Conservation (phyloP, 2,888 invertebrate genomes). For the Lasioglossum vierecki region DNA sequence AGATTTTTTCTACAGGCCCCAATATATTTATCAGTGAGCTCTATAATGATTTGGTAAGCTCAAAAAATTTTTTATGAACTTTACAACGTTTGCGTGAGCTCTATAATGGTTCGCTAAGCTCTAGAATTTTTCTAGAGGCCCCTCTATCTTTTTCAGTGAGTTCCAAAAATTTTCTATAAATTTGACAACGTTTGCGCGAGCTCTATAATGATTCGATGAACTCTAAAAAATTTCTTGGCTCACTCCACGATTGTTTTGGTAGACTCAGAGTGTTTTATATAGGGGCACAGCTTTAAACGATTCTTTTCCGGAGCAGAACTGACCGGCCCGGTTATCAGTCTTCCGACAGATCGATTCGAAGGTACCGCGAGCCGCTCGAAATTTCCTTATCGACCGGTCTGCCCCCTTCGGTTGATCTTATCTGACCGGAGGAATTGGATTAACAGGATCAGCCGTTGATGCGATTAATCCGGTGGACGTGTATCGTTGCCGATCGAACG, state of each 20-base stretch:
- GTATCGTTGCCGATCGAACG: conserved; percentile 74
- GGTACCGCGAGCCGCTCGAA: conserved; percentile 17
- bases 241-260: not conserved
- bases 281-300: not conserved
- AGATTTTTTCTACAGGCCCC: not conserved
- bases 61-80: not conserved
- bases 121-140: not conserved
- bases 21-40: no score
- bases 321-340: not conserved
- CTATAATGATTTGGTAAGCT: not conserved
- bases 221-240: not conserved
- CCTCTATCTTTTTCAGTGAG: no score
- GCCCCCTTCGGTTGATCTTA: conserved; percentile 30
- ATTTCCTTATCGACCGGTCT: conserved; percentile 40
- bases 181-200: no score
- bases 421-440: conserved; percentile 74
- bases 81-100: no score
- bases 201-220: not conserved
- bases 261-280: not conserved
- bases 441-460: conserved; percentile 80
- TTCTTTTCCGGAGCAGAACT: not conserved
- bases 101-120: not conserved
- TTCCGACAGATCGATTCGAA: not conserved
- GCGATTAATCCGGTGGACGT: conserved; percentile 80
- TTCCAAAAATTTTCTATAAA: not conserved